Evolutionary conservation across 2,797 vertebrate genomes (phyloP).

Genomic region (Enteromius radiatus): DNA sequence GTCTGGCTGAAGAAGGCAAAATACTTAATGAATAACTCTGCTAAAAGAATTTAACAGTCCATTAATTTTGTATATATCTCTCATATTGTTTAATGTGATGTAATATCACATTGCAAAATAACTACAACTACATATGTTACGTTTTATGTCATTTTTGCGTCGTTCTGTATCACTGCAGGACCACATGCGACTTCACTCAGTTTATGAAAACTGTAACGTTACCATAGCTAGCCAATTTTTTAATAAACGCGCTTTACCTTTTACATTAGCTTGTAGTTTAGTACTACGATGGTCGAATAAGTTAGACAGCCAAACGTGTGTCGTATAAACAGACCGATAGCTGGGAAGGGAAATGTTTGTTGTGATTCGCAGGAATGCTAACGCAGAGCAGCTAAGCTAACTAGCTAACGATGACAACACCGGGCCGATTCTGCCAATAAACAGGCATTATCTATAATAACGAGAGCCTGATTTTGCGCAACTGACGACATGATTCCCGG

Average conservation of each 20-base stretch:
- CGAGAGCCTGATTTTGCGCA: background rate
- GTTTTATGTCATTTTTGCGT: background rate
- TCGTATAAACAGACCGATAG: background rate
- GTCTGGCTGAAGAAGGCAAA: background rate
- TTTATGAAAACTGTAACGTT: conserved; percentile 7
- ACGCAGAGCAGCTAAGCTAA: conserved; percentile 39
- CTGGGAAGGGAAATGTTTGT: conserved; percentile 30
- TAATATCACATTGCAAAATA: background rate
- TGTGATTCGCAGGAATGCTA: conserved; percentile 46
- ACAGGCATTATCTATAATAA: background rate
- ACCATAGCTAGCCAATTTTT: background rate
- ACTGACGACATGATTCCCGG: background rate
- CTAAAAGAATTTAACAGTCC: background rate
- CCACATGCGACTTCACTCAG: background rate
- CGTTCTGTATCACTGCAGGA: conserved; percentile 3
- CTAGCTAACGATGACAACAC: conserved; percentile 30
- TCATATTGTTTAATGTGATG: background rate
- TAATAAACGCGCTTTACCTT: background rate
- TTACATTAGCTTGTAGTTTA: background rate
- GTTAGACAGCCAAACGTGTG: background rate
- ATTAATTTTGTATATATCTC: background rate
- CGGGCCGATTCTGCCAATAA: background rate
- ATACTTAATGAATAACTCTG: background rate
- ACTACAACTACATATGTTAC: background rate
- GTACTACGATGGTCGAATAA: background rate